Percentiles rank a stretch among this genome's conserved stretches.
These are phyloP conservation scores for Ictidomys tridecemlineatus DNA, from an alignment of 2,113 vertebrate species.

Conservation along the genomic window DNA sequence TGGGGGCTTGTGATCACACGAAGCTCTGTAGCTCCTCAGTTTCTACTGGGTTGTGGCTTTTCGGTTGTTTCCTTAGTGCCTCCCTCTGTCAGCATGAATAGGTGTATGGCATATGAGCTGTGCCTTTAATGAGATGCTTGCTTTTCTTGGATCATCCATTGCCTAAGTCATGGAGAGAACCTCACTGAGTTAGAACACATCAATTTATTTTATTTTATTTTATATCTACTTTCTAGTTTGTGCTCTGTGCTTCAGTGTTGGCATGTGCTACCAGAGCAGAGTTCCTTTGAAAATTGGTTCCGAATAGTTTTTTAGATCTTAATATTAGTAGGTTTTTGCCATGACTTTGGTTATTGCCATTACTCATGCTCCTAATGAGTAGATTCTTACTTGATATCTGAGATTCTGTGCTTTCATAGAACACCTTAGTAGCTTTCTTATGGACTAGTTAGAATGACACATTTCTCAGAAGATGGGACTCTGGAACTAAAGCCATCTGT, in stretches of 20 bases:
- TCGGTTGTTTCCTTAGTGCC: background rate
- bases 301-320: background rate
- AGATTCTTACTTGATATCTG: background rate
- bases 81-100: background rate
- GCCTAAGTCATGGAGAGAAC: background rate
- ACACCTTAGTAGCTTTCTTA: background rate
- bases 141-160: background rate
- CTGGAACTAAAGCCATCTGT: conserved; percentile 16
- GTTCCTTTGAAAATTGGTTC: conserved; percentile 57
- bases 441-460: background rate
- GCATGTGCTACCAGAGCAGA: background rate
- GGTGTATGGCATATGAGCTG: background rate
- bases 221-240: conserved; percentile 24
- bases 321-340: conserved; percentile 21
- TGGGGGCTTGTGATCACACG: background rate
- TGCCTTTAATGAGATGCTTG: background rate
- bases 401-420: background rate
- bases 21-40: background rate
- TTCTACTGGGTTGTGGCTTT: background rate
- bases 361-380: background rate
- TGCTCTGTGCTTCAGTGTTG: background rate
- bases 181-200: background rate
- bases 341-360: background rate
- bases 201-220: conserved; percentile 4
- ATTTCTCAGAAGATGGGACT: background rate